Conservation (phyloP, 2,797 vertebrate genomes). For the Gadopsis marmoratus region DNA sequence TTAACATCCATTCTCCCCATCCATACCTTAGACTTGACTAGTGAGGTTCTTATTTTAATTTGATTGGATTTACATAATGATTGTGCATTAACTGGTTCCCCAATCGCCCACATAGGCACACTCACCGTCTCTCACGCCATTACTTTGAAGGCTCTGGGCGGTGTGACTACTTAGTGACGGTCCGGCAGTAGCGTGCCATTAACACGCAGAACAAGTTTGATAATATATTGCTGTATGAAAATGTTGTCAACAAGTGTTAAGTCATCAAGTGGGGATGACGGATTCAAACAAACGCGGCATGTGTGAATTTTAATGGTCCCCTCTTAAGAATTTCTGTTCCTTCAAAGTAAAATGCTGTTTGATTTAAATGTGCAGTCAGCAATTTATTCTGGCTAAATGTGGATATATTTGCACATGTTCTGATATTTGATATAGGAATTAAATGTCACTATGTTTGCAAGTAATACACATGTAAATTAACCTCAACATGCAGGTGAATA, state of each 20-base stretch:
- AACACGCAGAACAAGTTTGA: slow-evolving; percentile 50
- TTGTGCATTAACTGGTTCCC: slow-evolving; percentile 75
- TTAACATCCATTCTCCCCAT: slow-evolving; percentile 65
- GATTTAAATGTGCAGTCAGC: slow-evolving; percentile 7
- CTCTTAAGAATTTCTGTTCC: neutral
- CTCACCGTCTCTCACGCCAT: slow-evolving; percentile 8
- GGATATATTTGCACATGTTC: neutral
- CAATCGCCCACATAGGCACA: slow-evolving; percentile 6
- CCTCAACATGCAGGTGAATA: neutral
- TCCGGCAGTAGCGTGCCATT: slow-evolving; percentile 26
- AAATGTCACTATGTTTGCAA: neutral
- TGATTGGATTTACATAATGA: slow-evolving; percentile 82
- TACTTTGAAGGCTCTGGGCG: slow-evolving; percentile 51
- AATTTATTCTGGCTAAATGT: neutral
- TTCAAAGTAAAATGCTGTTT: neutral
- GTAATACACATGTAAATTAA: neutral
- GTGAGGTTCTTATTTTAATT: slow-evolving; percentile 78
- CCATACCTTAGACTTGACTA: slow-evolving; percentile 67
- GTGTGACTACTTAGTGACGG: slow-evolving; percentile 41
- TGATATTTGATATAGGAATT: neutral
- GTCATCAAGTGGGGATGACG: slow-evolving; percentile 32
- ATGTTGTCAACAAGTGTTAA: slow-evolving; percentile 36
- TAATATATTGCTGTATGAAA: slow-evolving; percentile 36
- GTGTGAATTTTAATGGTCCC: slow-evolving; percentile 40
- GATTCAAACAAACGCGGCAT: slow-evolving; percentile 24